Evolutionary conservation across 2,113 vertebrate species (phyloP), one percentile per base, ranked within the genome.

Genomic region (Aphyosemion australe): DNA sequence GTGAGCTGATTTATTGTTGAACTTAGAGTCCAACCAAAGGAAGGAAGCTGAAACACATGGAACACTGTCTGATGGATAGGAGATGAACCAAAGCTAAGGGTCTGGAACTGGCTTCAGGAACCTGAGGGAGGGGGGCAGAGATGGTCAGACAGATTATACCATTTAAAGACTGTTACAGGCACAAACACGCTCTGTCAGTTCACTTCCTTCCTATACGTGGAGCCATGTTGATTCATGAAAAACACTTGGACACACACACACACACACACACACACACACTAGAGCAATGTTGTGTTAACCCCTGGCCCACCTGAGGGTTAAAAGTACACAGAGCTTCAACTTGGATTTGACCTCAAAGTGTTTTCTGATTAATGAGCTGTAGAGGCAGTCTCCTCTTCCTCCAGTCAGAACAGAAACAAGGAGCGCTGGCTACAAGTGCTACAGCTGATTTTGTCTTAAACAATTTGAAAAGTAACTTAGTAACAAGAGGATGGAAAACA

Each of bases 11-110:
- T 45, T 48, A 60, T 32, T 48, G 19, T 37, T 86, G 84, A 90
- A 91, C 85, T 86, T 92, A 85, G 57, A 82, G 79, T 85, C 84
- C 72, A 86, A 66, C 80, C 72, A 21, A 59, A 64, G 61, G 65
- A 49, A 74, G 43, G 53, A 41, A 3, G 53, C 51, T 79, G 75
- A 86, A 62, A 60, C 37, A 47, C 53, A 70, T 63, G 31, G 71
- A 69, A 54, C 48, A 18, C 56, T 52, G 70, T 41, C 70, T 91
- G 91, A 91, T 83, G 70, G 83, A 89, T 87, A 82, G 71, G 39
- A 16, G 37, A 48, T 32, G 56, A n/a, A 56, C 55, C 62, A 13
- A 72, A 54, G 45, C 37, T 20, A 51, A 52, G 58, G 74, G 9
- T 55, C 65, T 34, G 41, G 41, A 67, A 54, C 49, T 9, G 16